phyloP scores from a whole-genome alignment of 1,140 invertebrate genomes.

The Centruroides sculpturatus region DNA sequence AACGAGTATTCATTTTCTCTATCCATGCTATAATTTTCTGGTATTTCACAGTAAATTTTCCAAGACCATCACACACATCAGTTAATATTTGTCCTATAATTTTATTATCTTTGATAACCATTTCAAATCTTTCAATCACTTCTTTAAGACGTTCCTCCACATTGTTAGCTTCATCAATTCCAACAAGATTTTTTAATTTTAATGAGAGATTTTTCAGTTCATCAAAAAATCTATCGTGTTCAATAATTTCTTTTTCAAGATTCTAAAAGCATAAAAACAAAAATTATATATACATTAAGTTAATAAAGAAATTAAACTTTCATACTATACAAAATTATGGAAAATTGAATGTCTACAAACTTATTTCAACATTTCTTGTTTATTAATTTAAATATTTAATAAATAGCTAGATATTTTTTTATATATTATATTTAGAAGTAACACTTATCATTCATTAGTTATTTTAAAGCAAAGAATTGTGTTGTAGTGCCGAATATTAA shows the following conservation, averaged over 20 bases:
- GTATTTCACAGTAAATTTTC: slow-evolving; percentile 72
- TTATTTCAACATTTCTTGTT: too few relatives aligned
- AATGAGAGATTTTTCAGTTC: slow-evolving; percentile 73
- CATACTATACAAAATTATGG: not conserved
- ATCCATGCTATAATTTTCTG: slow-evolving; percentile 85
- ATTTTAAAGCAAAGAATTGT: too few relatives aligned
- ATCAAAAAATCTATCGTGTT: slow-evolving; percentile 67
- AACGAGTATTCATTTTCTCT: slow-evolving; percentile 65
- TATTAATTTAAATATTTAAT: too few relatives aligned
- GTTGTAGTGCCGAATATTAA: too few relatives aligned
- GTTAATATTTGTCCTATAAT: slow-evolving; percentile 58
- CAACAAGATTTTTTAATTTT: slow-evolving; percentile 70
- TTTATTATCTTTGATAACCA: slow-evolving; percentile 66
- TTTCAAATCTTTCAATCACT: slow-evolving; percentile 63
- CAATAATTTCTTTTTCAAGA: slow-evolving; percentile 70
- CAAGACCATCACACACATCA: slow-evolving; percentile 59
- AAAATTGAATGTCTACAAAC: not conserved
- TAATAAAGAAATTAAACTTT: too few relatives aligned
- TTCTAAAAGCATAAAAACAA: slow-evolving; percentile 28
- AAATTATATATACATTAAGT: too few relatives aligned
- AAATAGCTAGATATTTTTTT: too few relatives aligned
- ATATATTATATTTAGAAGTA: too few relatives aligned
- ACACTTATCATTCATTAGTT: too few relatives aligned
- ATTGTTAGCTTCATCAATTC: slow-evolving; percentile 71
- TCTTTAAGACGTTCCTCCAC: slow-evolving; percentile 74